phyloP scores from a whole-genome alignment of 2,113 vertebrate genomes.

The Atrichornis clamosus region DNA sequence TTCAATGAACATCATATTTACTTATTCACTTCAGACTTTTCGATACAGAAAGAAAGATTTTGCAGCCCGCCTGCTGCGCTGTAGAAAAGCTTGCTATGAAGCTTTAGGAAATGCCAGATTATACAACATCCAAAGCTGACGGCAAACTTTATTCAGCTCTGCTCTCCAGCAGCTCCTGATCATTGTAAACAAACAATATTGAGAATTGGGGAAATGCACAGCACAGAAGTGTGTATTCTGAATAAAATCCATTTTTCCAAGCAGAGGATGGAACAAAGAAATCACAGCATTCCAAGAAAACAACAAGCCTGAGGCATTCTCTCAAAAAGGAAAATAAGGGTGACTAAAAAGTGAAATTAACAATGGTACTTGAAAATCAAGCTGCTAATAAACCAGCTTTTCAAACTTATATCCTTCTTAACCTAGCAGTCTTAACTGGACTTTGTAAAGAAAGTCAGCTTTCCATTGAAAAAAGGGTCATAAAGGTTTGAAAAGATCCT shows the following conservation, averaged over 20 bases:
- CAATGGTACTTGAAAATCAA: neutral
- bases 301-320: neutral
- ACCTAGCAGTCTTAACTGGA: rapidly evolving
- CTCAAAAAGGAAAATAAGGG: neutral
- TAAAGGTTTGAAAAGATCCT: neutral
- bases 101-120: neutral
- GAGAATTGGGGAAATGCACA: neutral
- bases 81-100: neutral
- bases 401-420: neutral
- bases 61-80: neutral
- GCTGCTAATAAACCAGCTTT: neutral
- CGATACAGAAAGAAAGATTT: neutral
- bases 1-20: neutral
- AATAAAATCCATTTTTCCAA: neutral
- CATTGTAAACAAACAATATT: neutral
- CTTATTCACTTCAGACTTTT: neutral
- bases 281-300: neutral
- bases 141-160: neutral
- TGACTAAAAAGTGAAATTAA: neutral
- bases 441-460: neutral
- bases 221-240: neutral
- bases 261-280: neutral
- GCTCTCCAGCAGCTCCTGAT: neutral
- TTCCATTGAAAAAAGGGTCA: neutral
- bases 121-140: neutral